A percentile compares a stretch with the other conserved stretches of the same genome.
Evolutionary conservation across 2,888 invertebrate species (phyloP).

Genomic region (Xestobium rufovillosum): DNA sequence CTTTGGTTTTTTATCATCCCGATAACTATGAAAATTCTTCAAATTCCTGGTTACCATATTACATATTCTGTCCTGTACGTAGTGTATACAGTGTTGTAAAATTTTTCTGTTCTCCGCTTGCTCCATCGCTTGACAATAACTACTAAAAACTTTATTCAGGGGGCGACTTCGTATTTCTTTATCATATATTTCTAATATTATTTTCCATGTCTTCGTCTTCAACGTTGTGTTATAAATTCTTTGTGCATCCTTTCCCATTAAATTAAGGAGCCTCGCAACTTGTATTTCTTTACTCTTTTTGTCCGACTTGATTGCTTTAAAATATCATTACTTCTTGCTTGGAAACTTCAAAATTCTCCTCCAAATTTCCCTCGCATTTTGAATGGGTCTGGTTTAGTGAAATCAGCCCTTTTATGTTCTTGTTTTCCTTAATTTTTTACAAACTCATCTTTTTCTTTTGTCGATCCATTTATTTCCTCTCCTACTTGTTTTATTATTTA

Average conservation of each 20-base stretch:
- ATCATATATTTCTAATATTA: slow-evolving; percentile 1
- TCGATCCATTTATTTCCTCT: neutral
- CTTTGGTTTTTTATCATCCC: too few relatives aligned
- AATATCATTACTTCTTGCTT: neutral
- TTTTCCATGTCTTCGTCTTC: neutral
- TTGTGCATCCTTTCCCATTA: neutral
- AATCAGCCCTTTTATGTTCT: neutral
- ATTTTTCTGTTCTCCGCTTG: slow-evolving; percentile 4
- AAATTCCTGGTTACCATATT: too few relatives aligned
- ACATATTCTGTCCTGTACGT: too few relatives aligned
- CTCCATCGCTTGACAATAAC: slow-evolving; percentile 3
- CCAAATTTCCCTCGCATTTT: neutral
- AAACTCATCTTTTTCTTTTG: neutral
- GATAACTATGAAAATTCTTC: too few relatives aligned
- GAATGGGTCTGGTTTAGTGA: neutral
- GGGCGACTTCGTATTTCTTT: neutral
- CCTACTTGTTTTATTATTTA: neutral
- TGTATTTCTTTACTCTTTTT: neutral
- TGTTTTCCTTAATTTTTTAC: neutral
- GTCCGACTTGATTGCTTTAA: neutral
- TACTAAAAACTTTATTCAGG: slow-evolving; percentile 2
- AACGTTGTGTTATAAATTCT: neutral
- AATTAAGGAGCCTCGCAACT: neutral
- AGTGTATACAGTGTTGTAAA: too few relatives aligned
- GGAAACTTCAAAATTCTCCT: too few relatives aligned